Evolutionary conservation across 1,140 invertebrate genomes (phyloP).

Genomic region (Drosophila subpulchrella): DNA sequence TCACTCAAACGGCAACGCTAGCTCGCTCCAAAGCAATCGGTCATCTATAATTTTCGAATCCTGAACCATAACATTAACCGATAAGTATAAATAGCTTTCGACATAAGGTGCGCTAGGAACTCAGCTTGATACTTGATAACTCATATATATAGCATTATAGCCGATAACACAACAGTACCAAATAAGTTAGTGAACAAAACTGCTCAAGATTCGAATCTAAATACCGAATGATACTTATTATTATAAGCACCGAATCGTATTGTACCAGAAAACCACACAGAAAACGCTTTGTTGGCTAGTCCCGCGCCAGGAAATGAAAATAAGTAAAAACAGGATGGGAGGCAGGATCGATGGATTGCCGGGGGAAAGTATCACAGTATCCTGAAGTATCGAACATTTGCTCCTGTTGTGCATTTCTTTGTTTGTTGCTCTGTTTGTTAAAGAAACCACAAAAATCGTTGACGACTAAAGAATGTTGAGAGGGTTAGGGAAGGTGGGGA

Average conservation of each 20-base stretch:
- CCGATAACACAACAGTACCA: slow-evolving; percentile 62
- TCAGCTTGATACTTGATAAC: slow-evolving; percentile 61
- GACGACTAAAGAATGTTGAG: slow-evolving; percentile 34
- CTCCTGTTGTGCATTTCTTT: slow-evolving; percentile 81
- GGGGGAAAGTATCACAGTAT: slow-evolving; percentile 15
- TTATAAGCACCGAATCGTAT: slow-evolving; percentile 62
- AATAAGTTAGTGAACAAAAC: slow-evolving; percentile 74
- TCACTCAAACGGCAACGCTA: slow-evolving; percentile 2
- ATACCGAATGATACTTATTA: slow-evolving; percentile 27
- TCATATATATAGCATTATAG: slow-evolving; percentile 47
- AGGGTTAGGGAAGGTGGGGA: not conserved
- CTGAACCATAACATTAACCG: slow-evolving; percentile 42
- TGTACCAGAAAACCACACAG: slow-evolving; percentile 50
- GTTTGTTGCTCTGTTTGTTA: slow-evolving; percentile 82
- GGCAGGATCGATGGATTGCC: not conserved
- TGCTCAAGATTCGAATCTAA: slow-evolving; percentile 53
- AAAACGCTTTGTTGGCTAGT: slow-evolving; percentile 74
- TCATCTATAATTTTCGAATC: slow-evolving; percentile 13
- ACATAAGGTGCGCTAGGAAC: slow-evolving; percentile 59
- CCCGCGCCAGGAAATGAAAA: slow-evolving; percentile 13
- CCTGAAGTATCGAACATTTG: slow-evolving; percentile 57
- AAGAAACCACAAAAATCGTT: slow-evolving; percentile 47
- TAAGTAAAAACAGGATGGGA: not conserved
- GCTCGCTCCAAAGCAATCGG: slow-evolving; percentile 14
- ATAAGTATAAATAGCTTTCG: slow-evolving; percentile 67